Base-by-base conservation (phyloP, 2,797 vertebrate species). In the Gastrophryne carolinensis region DNA sequence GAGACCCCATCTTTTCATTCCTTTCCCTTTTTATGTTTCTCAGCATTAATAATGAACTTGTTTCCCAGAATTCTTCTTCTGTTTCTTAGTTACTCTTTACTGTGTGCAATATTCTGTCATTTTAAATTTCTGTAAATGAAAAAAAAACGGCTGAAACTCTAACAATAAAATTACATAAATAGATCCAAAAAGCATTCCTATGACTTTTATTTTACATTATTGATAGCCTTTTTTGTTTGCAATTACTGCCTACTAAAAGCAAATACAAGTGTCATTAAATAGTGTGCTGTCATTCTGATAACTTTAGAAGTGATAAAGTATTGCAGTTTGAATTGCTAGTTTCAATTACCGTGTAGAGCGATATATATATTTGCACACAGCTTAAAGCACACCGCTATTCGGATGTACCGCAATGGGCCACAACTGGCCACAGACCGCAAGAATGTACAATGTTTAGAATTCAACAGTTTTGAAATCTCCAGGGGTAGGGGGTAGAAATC, bases 161-260 rank as follows among this genome's bases (percentile, higher is more conserved):
- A 85, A 86, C 79, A 92, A 92, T 92, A 92, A 92, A 91, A 82
- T 80, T 83, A 86, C 87, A 86, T 87, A 84, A 87, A 85, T 64
- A 87, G 87, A 62, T 50, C 41, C 50, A 12, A 53, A 34, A 57
- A 37, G 29, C 32, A 2, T 4, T 34, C 12, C 10, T 34, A 11
- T 47, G 10, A 19, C 30, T 15, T 60, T 71, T 44, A 19, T 47
- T 69, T 27, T 69, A 47, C 8, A 47, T 9, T 21, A 15, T 44
- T 44, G 41, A 44, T 32, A 9, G 15, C 9, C 7, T 57, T 57
- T 17, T 32, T 19, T 49, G 44, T 19, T 9, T 44, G n/a, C n/a
- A n/a, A n/a, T 44, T 19, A 4, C 11, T 4, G 3, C 32, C 8
- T 17, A 2, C 4, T 34, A 29, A 17, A 1, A 19, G n/a, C n/a